Evolutionary conservation across 2,888 invertebrate species (phyloP).

Genomic region (Orchesella flavescens): DNA sequence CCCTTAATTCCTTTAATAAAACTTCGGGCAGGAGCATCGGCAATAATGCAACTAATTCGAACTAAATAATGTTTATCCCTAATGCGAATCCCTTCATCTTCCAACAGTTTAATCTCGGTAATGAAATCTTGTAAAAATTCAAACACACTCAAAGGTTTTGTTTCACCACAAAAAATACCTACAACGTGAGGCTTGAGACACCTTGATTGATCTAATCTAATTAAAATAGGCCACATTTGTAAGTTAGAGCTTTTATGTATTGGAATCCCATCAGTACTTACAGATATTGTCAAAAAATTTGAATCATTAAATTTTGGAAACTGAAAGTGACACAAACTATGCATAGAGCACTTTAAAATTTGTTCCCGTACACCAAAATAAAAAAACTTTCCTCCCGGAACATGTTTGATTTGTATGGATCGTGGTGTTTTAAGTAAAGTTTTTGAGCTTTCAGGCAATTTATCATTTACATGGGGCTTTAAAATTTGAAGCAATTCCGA

Average conservation of each 20-base stretch:
- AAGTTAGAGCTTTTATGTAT: slow-evolving; percentile 11
- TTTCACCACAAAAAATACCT: slow-evolving; percentile 28
- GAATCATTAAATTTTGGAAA: no score
- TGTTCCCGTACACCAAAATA: no score
- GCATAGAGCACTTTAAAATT: no score
- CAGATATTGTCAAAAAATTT: background rate
- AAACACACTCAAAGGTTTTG: slow-evolving; percentile 25
- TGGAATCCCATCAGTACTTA: slow-evolving; percentile 51
- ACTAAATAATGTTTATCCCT: background rate
- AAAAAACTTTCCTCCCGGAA: no score
- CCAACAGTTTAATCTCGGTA: background rate
- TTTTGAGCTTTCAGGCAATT: no score
- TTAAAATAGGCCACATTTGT: slow-evolving; percentile 51
- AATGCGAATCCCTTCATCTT: background rate
- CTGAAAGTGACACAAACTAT: no score
- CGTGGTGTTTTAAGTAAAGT: no score
- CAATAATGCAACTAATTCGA: slow-evolving; percentile 40
- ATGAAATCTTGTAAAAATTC: background rate
- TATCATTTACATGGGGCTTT: no score
- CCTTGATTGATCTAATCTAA: background rate
- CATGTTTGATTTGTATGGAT: no score
- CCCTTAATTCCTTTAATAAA: slow-evolving; percentile 49
- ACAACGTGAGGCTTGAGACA: background rate
- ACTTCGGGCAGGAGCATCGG: slow-evolving; percentile 58
- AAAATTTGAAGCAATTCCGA: no score